Evolutionary conservation across 2,888 invertebrate species (phyloP), one percentile per base, ranked within the genome.

Genomic region (Mechanitis messenoides): DNA sequence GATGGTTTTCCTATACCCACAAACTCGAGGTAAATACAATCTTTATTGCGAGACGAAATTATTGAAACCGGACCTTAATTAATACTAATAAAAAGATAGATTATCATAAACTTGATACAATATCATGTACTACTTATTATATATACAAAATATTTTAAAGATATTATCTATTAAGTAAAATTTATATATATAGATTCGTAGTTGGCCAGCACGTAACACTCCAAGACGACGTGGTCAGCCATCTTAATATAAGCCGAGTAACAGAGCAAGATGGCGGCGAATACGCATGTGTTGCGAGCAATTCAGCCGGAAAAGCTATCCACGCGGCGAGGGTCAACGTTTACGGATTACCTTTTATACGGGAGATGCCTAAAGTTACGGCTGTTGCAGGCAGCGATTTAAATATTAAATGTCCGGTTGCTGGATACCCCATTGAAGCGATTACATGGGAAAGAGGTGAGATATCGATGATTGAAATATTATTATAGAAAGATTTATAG

Each of bases 201-300:
- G 96, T 96, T 63, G 97, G 97, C 45, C 96, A 97, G 83, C 96
- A 97, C 87, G 96, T 97, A 69, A 97, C 96, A 31, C 93, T 96
- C 53, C 96, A 96, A 87, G 97, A 96, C 78, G 96, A 96, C 84
- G 97, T 97, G 67, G 96, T 97, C 82, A 96, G 96, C 78, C 96
- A 97, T 89, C 95, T 97, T 69, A 97, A 97, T 91, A 94, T 97
- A 76, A 95, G 95, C 74, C 93, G 94, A 68, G 94, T 96, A 66
- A 94, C 95, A 74, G 95, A 95, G 71, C 96, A 96, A 90, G 97
- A 97, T 84, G 96, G 97, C 64, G 97, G 97, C 35, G 95, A 96
- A 76, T 97, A 96, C 80, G 93, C 95, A 46, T 97, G 97, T 79
- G 93, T 94, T 33, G 96, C 97, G 1, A 93, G 93, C 71, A 97